Evolutionary conservation across 1,140 invertebrate species (phyloP).

Genomic region (Pygmarrhopalites habei): DNA sequence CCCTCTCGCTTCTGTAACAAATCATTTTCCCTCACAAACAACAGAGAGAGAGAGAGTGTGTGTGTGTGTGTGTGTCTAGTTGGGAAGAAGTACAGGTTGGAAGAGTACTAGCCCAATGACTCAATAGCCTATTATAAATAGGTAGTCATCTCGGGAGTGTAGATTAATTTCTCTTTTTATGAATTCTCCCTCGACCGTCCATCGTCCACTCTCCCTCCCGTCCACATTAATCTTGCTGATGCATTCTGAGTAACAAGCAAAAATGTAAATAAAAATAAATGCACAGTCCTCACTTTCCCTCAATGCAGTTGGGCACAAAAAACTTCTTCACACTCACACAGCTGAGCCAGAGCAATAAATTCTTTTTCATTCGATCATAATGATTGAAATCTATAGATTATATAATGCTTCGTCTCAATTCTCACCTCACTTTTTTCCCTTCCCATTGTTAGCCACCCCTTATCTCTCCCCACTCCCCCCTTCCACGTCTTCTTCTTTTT

Average conservation of each 20-base stretch:
- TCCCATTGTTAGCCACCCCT: too few relatives aligned
- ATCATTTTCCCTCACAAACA: not conserved
- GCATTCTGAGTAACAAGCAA: conserved; percentile 23
- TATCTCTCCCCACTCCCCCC: too few relatives aligned
- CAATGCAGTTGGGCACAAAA: not conserved
- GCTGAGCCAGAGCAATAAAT: too few relatives aligned
- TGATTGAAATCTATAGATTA: not conserved
- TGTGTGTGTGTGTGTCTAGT: not conserved
- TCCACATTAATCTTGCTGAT: conserved; percentile 26
- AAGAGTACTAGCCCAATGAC: conserved; percentile 1
- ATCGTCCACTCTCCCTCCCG: too few relatives aligned
- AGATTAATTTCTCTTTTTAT: conserved; percentile 30
- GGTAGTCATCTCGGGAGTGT: not conserved
- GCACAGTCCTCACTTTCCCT: not conserved
- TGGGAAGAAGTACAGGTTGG: not conserved
- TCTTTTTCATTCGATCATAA: too few relatives aligned
- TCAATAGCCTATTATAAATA: conserved; percentile 10
- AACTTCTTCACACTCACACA: not conserved
- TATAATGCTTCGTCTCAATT: too few relatives aligned
- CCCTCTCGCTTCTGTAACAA: not conserved
- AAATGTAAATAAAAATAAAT: not conserved
- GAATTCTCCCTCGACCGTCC: too few relatives aligned
- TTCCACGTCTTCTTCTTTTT: too few relatives aligned
- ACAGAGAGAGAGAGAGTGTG: not conserved
- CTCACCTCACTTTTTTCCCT: too few relatives aligned